Percentiles rank a stretch among this genome's conserved stretches.
Evolutionary conservation across 2,888 invertebrate genomes (phyloP).

Genomic region (Lasioglossum malachurum): DNA sequence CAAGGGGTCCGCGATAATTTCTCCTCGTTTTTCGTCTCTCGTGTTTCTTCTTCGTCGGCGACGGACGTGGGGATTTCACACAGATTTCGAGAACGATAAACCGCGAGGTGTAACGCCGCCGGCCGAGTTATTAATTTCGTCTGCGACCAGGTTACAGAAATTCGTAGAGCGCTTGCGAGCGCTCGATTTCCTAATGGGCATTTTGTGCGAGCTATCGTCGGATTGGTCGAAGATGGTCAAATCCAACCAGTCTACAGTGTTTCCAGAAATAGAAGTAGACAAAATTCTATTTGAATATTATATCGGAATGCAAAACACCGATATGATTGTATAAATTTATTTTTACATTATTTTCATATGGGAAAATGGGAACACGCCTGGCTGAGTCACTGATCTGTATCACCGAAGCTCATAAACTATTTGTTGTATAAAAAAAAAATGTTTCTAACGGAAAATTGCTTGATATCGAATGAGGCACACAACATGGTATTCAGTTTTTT

Average conservation of each 20-base stretch:
- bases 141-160: conserved; percentile 41
- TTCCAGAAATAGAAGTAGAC: neutral
- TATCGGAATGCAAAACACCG: neutral
- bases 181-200: neutral
- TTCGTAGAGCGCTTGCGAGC: neutral
- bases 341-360: neutral
- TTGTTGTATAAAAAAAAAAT: too few relatives aligned
- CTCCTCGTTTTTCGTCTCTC: neutral
- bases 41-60: neutral
- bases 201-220: neutral
- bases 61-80: neutral
- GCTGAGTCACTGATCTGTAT: too few relatives aligned
- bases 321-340: neutral
- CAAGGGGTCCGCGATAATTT: conserved; percentile 21
- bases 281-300: neutral
- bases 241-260: neutral
- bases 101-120: conserved; percentile 1
- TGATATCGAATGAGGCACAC: too few relatives aligned
- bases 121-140: conserved; percentile 47
- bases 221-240: neutral
- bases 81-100: conserved; percentile 11
- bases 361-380: too few relatives aligned
- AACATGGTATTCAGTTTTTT: too few relatives aligned
- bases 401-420: too few relatives aligned
- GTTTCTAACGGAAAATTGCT: too few relatives aligned